Conservation (phyloP, 2,113 vertebrate genomes). For the Spea bombifrons region DNA sequence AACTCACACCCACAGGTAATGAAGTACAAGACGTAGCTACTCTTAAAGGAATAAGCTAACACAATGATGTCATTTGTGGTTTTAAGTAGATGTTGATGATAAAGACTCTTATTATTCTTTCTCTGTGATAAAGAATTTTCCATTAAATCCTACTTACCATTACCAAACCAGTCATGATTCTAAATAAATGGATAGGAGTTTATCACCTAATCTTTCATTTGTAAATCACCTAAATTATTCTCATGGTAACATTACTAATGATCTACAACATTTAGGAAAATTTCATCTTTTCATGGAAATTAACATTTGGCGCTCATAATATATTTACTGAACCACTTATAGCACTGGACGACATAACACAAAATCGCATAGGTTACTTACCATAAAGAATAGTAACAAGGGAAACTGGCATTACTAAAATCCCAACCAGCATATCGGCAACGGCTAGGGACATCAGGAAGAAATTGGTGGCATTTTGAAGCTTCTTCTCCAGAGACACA, state of each 20-base stretch:
- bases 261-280: not conserved
- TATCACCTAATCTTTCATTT: conserved; percentile 19
- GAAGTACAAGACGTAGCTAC: too few relatives aligned
- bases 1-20: too few relatives aligned
- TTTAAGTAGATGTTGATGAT: too few relatives aligned
- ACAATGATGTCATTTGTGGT: too few relatives aligned
- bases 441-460: conserved; percentile 95
- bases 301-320: too few relatives aligned
- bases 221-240: not conserved
- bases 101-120: not conserved
- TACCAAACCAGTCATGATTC: conserved; percentile 18
- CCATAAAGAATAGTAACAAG: conserved; percentile 94
- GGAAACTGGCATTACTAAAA: conserved; percentile 96
- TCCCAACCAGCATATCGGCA: conserved; percentile 96
- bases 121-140: conserved; percentile 4
- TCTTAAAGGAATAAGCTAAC: too few relatives aligned
- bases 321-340: not conserved
- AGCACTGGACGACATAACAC: not conserved
- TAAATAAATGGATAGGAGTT: conserved; percentile 30
- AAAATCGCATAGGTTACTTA: conserved; percentile 66
- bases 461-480: conserved; percentile 97
- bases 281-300: not conserved
- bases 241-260: conserved; percentile 15
- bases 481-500: conserved; percentile 94
- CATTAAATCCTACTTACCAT: not conserved